These are phyloP conservation scores for Tragelaphus scriptus DNA, from an alignment of 2,113 vertebrate genomes.

Conservation along the genomic window DNA sequence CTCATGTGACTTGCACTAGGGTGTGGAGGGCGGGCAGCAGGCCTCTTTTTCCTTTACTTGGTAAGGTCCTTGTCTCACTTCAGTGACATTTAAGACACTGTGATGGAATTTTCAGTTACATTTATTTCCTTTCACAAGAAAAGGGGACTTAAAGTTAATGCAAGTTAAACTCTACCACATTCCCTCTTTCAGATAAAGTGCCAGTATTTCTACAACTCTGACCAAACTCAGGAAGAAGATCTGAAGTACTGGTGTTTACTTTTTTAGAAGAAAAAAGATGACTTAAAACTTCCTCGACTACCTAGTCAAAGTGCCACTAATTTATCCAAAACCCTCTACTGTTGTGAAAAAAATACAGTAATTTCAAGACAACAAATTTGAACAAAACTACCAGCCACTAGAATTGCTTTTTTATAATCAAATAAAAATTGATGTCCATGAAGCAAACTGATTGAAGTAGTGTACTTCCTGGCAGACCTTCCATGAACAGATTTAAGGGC, in stretches of 20 bases:
- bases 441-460: background rate
- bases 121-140: background rate
- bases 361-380: background rate
- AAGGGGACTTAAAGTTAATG: background rate
- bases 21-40: background rate
- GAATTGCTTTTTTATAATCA: background rate
- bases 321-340: background rate
- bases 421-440: background rate
- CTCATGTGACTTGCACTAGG: background rate
- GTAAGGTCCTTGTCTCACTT: background rate
- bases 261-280: background rate
- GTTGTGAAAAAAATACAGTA: background rate
- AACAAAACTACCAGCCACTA: background rate
- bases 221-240: background rate
- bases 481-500: background rate
- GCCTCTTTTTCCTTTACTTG: background rate
- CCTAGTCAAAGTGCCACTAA: background rate
- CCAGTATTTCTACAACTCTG: no score
- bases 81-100: background rate
- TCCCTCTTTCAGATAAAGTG: background rate
- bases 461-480: fast-evolving
- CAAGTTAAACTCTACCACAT: background rate
- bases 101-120: background rate
- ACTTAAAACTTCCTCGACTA: background rate
- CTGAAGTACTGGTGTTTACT: background rate